A percentile compares a stretch with the other conserved stretches of the same genome.
Conservation (phyloP, 2,113 vertebrate genomes). For the Todiramphus saurophagus region DNA sequence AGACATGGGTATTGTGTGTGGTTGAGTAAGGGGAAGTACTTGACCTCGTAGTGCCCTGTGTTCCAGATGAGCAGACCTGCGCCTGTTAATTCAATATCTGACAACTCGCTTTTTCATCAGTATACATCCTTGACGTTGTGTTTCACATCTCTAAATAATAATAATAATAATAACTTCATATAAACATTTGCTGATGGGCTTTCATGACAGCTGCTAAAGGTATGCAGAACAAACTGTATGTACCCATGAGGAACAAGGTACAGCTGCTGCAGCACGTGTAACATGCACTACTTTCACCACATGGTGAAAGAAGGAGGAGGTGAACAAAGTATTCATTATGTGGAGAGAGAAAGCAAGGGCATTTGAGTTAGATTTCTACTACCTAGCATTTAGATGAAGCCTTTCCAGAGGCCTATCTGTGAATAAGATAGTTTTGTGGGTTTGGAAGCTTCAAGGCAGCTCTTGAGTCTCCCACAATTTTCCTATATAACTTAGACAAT, state of each 20-base stretch:
- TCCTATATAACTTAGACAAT: background rate
- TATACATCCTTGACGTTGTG: background rate
- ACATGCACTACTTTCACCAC: background rate
- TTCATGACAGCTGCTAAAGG: background rate
- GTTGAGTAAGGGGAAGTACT: constrained; percentile 52
- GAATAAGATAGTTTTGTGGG: background rate
- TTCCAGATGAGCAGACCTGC: constrained; percentile 41
- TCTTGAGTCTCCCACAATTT: background rate
- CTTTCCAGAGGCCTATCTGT: background rate
- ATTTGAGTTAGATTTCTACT: background rate
- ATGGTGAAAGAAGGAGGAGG: background rate
- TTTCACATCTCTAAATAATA: background rate
- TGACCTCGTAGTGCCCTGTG: background rate
- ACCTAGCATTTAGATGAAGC: background rate
- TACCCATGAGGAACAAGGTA: rapidly evolving
- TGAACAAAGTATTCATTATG: background rate
- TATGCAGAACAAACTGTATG: background rate
- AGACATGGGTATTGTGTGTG: constrained; percentile 1
- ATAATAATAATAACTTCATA: background rate
- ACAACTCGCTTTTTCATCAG: background rate
- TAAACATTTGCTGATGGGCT: background rate
- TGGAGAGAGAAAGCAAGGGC: background rate
- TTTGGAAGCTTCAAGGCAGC: background rate
- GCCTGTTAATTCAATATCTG: background rate
- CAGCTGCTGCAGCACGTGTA: background rate